Conservation (phyloP, 92 coral and sea anemone genomes). For the Desmophyllum pertusum region DNA sequence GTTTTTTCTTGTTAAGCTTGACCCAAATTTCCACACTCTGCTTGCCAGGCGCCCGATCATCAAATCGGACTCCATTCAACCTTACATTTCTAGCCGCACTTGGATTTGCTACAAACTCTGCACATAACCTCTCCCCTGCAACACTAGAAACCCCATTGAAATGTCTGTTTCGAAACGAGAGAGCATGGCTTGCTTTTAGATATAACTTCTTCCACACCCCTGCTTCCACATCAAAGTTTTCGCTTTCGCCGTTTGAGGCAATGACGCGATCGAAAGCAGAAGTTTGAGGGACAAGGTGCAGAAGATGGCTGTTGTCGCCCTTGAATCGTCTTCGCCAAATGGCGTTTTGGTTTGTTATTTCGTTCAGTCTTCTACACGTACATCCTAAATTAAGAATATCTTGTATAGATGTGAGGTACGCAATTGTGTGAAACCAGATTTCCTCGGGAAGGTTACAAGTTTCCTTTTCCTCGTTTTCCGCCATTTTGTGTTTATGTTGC, state of each 20-base stretch:
- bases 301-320: slow-evolving; percentile 61
- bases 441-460: slow-evolving; percentile 75
- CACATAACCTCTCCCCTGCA: slow-evolving; percentile 75
- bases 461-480: background rate
- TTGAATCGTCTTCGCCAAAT: slow-evolving; percentile 80
- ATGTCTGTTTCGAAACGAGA: slow-evolving; percentile 63
- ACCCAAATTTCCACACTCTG: slow-evolving; percentile 82
- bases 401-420: slow-evolving; percentile 43
- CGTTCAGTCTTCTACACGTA: slow-evolving; percentile 63
- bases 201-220: slow-evolving; percentile 79
- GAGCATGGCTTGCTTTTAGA: slow-evolving; percentile 81
- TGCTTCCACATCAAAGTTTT: slow-evolving; percentile 17
- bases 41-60: slow-evolving; percentile 60
- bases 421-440: slow-evolving; percentile 59
- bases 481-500: slow-evolving; percentile 61
- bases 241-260: background rate
- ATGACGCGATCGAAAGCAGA: background rate
- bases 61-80: slow-evolving; percentile 70
- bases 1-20: slow-evolving; percentile 62
- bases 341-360: slow-evolving; percentile 70
- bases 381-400: slow-evolving; percentile 69
- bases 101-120: slow-evolving; percentile 72
- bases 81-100: slow-evolving; percentile 10
- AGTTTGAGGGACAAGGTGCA: slow-evolving; percentile 45
- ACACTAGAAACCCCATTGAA: slow-evolving; percentile 23